phyloP scores from a whole-genome alignment of 2,113 vertebrate genomes.

The Mesembrinibis cayennensis region DNA sequence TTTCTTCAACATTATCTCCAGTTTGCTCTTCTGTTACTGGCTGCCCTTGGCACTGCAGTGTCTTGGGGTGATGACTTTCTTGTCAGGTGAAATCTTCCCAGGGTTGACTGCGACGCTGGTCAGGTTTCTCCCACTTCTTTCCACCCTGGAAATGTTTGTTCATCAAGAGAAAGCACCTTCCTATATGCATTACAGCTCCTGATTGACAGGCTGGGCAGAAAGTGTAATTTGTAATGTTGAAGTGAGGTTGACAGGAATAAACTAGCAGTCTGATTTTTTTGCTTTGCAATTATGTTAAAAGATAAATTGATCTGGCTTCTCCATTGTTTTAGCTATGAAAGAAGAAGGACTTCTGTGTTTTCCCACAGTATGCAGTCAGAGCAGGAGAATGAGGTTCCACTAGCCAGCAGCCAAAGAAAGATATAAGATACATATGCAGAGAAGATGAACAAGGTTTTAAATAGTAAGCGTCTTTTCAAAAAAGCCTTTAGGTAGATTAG shows the following conservation, averaged over 20 bases:
- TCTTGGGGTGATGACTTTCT: background rate
- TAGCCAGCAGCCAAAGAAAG: background rate
- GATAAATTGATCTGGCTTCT: conserved; percentile 16
- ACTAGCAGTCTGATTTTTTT: conserved; percentile 7
- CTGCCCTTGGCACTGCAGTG: background rate
- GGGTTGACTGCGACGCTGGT: background rate
- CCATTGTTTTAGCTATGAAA: background rate
- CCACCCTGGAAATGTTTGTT: conserved; percentile 21
- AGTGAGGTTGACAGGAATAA: conserved; percentile 43
- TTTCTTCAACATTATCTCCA: background rate
- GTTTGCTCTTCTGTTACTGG: background rate
- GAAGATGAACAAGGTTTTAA: background rate
- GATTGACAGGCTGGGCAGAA: background rate
- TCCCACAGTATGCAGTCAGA: background rate
- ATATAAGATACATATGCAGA: background rate
- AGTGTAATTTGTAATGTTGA: conserved; percentile 36
- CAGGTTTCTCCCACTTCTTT: background rate
- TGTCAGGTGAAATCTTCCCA: background rate
- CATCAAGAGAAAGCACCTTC: background rate
- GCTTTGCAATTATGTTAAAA: conserved; percentile 11
- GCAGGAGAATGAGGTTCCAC: background rate
- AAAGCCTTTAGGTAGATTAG: background rate
- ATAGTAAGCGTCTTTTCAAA: background rate
- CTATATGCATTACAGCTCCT: background rate
- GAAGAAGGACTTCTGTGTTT: background rate